phyloP scores from a whole-genome alignment of 92 coral and sea anemone species.

The Umimayanthus chanpuru region DNA sequence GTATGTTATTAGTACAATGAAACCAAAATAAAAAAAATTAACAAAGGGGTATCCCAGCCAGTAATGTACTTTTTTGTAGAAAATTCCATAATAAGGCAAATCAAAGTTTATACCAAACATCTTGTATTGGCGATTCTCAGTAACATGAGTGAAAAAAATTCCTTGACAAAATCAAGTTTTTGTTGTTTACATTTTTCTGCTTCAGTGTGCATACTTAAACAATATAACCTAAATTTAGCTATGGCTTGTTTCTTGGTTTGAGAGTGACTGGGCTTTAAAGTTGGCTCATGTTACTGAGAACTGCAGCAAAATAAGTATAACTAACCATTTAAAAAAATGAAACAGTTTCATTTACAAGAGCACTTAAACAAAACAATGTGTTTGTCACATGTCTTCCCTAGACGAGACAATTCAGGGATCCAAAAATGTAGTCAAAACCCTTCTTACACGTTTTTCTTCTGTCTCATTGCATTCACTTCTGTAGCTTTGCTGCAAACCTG shows the following conservation, averaged over 20 bases:
- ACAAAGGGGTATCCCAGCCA: neutral
- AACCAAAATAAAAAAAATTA: neutral
- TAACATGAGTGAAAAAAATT: neutral
- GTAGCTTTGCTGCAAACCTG: conserved; percentile 17
- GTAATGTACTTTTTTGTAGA: neutral
- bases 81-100: neutral
- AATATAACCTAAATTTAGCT: neutral
- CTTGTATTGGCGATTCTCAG: conserved; percentile 1
- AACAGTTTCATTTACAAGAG: conserved; percentile 15
- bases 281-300: conserved; percentile 9
- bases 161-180: conserved; percentile 6
- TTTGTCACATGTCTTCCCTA: too few species aligned
- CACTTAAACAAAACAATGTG: conserved; percentile 13
- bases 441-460: neutral
- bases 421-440: neutral
- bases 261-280: neutral
- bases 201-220: conserved; percentile 2
- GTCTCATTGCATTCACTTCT: conserved; percentile 11
- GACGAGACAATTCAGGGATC: too few species aligned
- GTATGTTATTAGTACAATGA: neutral
- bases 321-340: conserved; percentile 11
- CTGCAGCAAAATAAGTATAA: conserved; percentile 23
- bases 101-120: neutral
- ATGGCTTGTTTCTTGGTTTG: neutral
- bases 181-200: neutral